Conservation (phyloP, 1,140 invertebrate species). For the Dreissena polymorpha region DNA sequence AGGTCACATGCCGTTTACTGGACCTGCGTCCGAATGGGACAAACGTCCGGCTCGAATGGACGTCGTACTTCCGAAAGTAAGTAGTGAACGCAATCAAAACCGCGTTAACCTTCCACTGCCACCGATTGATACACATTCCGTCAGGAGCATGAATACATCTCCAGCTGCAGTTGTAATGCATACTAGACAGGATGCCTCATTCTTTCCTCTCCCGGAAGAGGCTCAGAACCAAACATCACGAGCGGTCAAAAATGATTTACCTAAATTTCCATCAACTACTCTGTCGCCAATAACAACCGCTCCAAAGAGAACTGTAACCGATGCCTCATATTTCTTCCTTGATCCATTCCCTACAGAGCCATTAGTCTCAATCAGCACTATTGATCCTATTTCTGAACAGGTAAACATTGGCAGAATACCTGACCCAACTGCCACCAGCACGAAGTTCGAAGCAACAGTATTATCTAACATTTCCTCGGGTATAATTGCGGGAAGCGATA, state of each 20-base stretch:
- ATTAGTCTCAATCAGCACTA: background rate
- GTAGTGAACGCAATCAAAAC: too few species aligned
- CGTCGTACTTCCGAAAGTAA: background rate
- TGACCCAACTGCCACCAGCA: background rate
- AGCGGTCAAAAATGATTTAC: too few species aligned
- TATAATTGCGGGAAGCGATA: too few species aligned
- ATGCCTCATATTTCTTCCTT: background rate
- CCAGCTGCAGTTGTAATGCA: too few species aligned
- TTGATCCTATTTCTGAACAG: background rate
- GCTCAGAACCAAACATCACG: too few species aligned
- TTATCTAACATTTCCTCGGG: too few species aligned
- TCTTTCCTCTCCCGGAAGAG: too few species aligned
- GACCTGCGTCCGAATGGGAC: conserved; percentile 30
- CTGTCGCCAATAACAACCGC: background rate
- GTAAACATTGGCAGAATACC: background rate
- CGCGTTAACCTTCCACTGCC: conserved; percentile 27
- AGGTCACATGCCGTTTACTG: conserved; percentile 39
- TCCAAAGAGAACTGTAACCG: too few species aligned
- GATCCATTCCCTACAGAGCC: conserved; percentile 3
- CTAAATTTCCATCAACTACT: background rate
- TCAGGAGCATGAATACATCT: too few species aligned
- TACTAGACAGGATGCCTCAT: too few species aligned
- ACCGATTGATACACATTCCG: background rate
- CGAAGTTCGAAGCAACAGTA: background rate
- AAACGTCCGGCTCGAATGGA: conserved; percentile 4